Conservation (phyloP, 2,113 vertebrate species). For the Proterorhinus semilunaris region DNA sequence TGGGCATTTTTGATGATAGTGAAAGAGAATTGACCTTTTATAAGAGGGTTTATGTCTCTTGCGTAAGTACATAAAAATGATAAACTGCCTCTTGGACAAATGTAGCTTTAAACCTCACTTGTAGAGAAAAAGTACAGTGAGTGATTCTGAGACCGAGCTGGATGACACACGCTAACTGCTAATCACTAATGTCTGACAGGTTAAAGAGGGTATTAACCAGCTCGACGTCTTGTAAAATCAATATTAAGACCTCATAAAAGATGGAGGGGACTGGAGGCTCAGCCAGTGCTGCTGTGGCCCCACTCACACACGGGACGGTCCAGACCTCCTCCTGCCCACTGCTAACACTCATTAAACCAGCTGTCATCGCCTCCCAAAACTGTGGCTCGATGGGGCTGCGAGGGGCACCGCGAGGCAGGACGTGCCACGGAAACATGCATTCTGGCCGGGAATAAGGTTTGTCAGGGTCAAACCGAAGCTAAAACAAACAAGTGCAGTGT, state of each 20-base stretch:
- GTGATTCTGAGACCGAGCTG: neutral
- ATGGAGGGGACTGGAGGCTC: conserved; percentile 22
- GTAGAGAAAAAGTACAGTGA: no score
- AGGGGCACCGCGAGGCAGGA: neutral
- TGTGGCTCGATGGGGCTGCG: conserved; percentile 12
- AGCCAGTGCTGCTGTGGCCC: conserved; percentile 21
- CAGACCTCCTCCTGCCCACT: conserved; percentile 50
- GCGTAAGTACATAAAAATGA: neutral
- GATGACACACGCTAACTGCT: conserved; percentile 13
- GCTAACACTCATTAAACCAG: conserved; percentile 51
- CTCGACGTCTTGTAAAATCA: conserved; percentile 45
- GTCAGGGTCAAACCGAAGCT: neutral
- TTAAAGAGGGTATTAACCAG: conserved; percentile 38
- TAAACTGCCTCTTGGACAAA: neutral
- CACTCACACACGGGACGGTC: neutral
- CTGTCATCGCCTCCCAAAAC: conserved; percentile 39
- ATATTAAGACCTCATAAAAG: conserved; percentile 39
- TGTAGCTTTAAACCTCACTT: no score
- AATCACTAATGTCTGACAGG: conserved; percentile 10
- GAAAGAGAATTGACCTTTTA: no score
- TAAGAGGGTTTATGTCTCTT: no score
- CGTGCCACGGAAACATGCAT: neutral
- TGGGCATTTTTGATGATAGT: no score
- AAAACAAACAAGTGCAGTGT: conserved; percentile 7
- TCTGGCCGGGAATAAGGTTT: neutral